Evolutionary conservation across 2,113 vertebrate genomes (phyloP).

Genomic region (Pygoscelis antarcticus): DNA sequence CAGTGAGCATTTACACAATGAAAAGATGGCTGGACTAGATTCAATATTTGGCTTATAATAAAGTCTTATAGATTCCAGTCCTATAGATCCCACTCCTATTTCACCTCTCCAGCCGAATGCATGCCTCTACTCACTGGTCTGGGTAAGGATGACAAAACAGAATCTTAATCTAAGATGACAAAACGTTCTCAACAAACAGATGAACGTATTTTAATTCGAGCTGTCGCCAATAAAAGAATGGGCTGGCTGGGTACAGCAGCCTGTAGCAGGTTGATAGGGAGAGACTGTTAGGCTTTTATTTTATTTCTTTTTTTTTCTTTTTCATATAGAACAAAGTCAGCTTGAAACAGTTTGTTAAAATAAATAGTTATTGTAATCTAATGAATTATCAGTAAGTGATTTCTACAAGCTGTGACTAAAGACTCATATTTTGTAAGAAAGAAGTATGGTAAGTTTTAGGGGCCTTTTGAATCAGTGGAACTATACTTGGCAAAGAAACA

Average conservation of each 20-base stretch:
- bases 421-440: not conserved
- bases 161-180: conserved; percentile 50
- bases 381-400: conserved; percentile 10
- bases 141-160: conserved; percentile 47
- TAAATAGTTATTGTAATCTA: not conserved
- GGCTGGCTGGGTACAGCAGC: not conserved
- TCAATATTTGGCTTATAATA: conserved; percentile 40
- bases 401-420: not conserved
- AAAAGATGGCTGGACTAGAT: conserved; percentile 45
- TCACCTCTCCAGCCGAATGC: not conserved
- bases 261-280: conserved; percentile 30
- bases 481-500: not conserved
- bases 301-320: conserved; percentile 12
- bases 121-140: not conserved
- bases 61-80: conserved; percentile 46
- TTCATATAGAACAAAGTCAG: conserved; percentile 10
- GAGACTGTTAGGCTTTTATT: not conserved
- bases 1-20: conserved; percentile 8
- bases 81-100: not conserved
- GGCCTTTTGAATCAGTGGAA: not conserved
- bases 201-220: conserved; percentile 52
- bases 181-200: conserved; percentile 58
- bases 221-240: conserved; percentile 7
- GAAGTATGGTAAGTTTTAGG: not conserved
- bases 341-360: conserved; percentile 45